phyloP scores from a whole-genome alignment of 2,888 invertebrate species.

The Lagria hirta region DNA sequence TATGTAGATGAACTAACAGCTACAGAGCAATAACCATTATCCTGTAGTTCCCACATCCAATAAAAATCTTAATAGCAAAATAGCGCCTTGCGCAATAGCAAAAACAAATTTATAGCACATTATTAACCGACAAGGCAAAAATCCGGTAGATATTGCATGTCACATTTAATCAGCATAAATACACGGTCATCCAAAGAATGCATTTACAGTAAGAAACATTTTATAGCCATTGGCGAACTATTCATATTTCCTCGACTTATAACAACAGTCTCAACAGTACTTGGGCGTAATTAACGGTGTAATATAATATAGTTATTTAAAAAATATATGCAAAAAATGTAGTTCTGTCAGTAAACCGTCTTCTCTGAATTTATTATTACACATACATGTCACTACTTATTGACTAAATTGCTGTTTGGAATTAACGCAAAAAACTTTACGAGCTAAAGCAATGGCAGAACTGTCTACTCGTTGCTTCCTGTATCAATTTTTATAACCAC shows the following conservation, averaged over 20 bases:
- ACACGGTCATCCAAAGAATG: constrained; percentile 9
- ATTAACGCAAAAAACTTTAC: no score
- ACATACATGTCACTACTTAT: no score
- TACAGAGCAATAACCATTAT: constrained; percentile 2
- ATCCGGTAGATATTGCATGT: constrained; percentile 22
- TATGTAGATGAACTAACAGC: no score
- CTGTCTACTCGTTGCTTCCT: constrained; percentile 34
- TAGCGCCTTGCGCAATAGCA: constrained; percentile 19
- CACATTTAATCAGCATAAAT: constrained; percentile 29
- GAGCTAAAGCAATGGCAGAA: no score
- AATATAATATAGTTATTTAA: no score
- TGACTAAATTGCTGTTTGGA: no score
- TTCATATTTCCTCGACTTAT: not conserved
- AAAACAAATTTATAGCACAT: constrained; percentile 19
- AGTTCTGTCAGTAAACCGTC: no score
- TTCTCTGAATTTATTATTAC: no score
- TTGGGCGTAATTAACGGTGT: no score
- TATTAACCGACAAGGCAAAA: constrained; percentile 17
- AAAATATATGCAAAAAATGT: no score
- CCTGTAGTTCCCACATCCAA: not conserved
- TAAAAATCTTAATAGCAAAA: constrained; percentile 15
- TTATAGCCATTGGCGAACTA: constrained; percentile 9
- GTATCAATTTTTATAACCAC: constrained; percentile 36
- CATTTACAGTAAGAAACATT: constrained; percentile 9
- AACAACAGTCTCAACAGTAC: no score